Conservation (phyloP, 2,888 invertebrate species). For the Clivina fossor region DNA sequence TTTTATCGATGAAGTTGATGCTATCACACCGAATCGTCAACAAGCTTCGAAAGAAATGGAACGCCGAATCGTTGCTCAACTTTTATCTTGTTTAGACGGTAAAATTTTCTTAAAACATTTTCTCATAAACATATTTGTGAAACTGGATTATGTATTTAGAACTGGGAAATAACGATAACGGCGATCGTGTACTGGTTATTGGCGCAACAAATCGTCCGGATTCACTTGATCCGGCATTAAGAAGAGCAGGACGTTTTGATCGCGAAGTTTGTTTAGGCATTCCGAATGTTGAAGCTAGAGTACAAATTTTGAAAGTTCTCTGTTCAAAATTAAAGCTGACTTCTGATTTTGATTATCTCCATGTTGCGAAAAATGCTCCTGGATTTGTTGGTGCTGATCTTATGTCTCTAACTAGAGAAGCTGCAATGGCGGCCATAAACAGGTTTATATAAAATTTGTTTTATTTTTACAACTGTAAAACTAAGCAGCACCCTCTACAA, state of each 20-base stretch:
- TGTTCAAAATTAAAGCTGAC: conserved; percentile 70
- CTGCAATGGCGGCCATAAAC: conserved; percentile 85
- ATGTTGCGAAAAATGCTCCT: conserved; percentile 83
- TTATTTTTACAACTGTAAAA: conserved; percentile 6
- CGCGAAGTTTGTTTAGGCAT: conserved; percentile 93
- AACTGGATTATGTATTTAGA: conserved; percentile 51
- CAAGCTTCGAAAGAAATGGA: conserved; percentile 96
- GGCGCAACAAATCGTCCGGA: conserved; percentile 97
- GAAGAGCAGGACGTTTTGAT: conserved; percentile 91
- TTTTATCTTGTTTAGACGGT: conserved; percentile 88
- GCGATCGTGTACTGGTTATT: conserved; percentile 75
- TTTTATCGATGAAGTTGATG: conserved; percentile 96
- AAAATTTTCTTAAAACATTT: conserved; percentile 36
- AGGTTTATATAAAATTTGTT: conserved; percentile 51
- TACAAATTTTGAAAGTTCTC: conserved; percentile 74
- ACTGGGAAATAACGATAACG: conserved; percentile 56
- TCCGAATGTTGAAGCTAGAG: conserved; percentile 81
- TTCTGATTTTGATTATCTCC: conserved; percentile 69
- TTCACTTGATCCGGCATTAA: conserved; percentile 85
- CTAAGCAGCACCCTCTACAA: conserved; percentile 2
- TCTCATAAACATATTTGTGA: background rate
- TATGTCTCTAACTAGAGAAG: conserved; percentile 80
- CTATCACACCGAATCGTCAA: conserved; percentile 88
- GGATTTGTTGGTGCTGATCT: conserved; percentile 97
- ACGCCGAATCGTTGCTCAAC: conserved; percentile 88